Base-by-base conservation (phyloP, 2,888 invertebrate genomes). In the Frankliniella intonsa region DNA sequence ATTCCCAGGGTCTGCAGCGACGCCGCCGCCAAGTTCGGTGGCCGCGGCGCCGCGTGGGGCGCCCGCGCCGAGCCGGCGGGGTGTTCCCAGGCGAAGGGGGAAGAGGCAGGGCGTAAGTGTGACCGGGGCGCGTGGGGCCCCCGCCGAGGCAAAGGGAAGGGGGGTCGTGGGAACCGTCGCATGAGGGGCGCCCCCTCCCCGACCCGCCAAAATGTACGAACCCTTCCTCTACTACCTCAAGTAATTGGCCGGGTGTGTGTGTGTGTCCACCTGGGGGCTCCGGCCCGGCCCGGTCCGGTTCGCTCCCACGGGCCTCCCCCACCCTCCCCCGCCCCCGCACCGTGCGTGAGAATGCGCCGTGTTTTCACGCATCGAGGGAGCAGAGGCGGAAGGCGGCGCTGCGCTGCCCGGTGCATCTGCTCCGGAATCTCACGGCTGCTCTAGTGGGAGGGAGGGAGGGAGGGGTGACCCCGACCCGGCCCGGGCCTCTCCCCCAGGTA, bases 331-430 rank as follows among this genome's bases (percentile, higher is more conserved):
- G 69, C 25, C 69, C 25, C 25, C 69, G 69, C 25, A 8, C 9
- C 69, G 69, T 55, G 69, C 69, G 69, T 76, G 69, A 76, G 69
- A 76, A 76, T 76, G 22, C 69, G 22, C 11, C 69, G 69, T 25
- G 69, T 76, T 76, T 76, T 76, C 69, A 76, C 69, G 69, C 69
- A 76, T 76, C 69, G 69, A 25, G 69, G 69, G 69, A 76, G 69
- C n/a, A 25, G 25, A 76, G 69, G 69, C 69, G 25, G 69, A 76
- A 76, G 69, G 55, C 38, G 55, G 62, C 0, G 62, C 14, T 10
- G 62, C 62, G 17, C 17, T 5, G 62, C 62, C 0, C 19, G n/a
- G 62, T 62, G 62, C 62, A 62, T 62, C 62, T 62, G 62, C 62
- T 62, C 62, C 17, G 19, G 62, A 62, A 62, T 62, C 62, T 62